These are phyloP conservation scores for Micrasema minimum DNA, from an alignment of 1,140 invertebrate species.

Conservation along the genomic window DNA sequence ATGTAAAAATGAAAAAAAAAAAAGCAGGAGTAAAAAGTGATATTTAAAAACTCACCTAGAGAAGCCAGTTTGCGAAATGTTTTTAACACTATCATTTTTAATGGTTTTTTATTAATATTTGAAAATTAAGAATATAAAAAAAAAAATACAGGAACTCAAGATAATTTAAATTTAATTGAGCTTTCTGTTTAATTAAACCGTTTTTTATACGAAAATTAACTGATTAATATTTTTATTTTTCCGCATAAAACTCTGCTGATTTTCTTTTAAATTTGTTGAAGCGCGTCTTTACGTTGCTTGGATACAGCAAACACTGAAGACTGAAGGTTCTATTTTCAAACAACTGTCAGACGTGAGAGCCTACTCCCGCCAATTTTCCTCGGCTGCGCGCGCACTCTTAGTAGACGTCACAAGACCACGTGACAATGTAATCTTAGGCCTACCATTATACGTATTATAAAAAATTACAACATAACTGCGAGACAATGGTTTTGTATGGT, in stretches of 20 bases:
- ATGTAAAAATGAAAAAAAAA: neutral
- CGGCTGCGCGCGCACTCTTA: conserved; percentile 6
- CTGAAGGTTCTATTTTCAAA: conserved; percentile 34
- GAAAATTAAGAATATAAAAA: too few species aligned
- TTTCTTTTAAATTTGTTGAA: neutral
- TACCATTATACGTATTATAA: too few species aligned
- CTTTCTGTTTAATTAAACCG: too few species aligned
- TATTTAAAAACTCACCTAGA: conserved; percentile 40
- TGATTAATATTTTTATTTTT: too few species aligned
- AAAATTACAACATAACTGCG: too few species aligned
- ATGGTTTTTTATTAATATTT: neutral
- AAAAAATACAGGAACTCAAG: too few species aligned
- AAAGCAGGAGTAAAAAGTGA: too few species aligned
- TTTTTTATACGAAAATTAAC: too few species aligned
- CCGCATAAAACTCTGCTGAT: too few species aligned
- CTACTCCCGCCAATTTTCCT: conserved; percentile 24
- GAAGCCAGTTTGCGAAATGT: conserved; percentile 48
- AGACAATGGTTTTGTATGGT: too few species aligned
- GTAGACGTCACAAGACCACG: conserved; percentile 10
- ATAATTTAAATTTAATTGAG: too few species aligned
- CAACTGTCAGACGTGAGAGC: conserved; percentile 10
- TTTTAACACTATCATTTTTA: conserved; percentile 44
- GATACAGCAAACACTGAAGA: conserved; percentile 3
- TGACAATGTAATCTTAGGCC: neutral
- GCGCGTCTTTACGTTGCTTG: conserved; percentile 6